Conservation (phyloP, 2,113 vertebrate species). For the Cololabis saira region DNA sequence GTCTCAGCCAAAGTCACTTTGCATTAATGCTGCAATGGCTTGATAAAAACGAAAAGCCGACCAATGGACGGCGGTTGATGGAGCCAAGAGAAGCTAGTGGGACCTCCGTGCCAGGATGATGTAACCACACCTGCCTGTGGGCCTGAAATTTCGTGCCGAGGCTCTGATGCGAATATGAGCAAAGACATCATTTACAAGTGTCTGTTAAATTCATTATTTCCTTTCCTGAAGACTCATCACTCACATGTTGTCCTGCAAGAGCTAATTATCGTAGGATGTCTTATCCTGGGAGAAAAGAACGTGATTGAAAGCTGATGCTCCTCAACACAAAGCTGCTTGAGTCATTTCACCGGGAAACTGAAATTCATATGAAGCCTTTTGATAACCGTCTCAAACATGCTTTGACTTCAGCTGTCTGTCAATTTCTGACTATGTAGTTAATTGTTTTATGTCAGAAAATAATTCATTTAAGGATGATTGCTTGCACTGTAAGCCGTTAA, state of each 20-base stretch:
- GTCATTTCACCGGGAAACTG: not conserved
- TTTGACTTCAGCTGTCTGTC: too few species aligned
- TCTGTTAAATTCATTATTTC: slow-evolving; percentile 31
- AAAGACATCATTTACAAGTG: slow-evolving; percentile 43
- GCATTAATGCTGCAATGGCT: slow-evolving; percentile 69
- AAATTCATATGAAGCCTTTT: not conserved
- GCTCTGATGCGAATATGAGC: slow-evolving; percentile 36
- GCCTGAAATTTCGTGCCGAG: slow-evolving; percentile 23
- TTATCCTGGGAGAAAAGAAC: not conserved
- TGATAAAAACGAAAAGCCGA: slow-evolving; percentile 57
- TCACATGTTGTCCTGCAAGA: not conserved
- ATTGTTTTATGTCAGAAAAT: too few species aligned
- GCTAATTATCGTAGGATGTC: not conserved
- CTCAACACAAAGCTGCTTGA: not conserved
- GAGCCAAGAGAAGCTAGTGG: slow-evolving; percentile 57
- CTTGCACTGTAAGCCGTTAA: too few species aligned
- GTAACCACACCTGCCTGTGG: slow-evolving; percentile 48
- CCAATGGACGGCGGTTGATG: slow-evolving; percentile 48
- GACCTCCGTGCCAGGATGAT: slow-evolving; percentile 60
- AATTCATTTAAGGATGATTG: too few species aligned
- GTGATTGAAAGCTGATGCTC: not conserved
- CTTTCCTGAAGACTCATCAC: slow-evolving; percentile 8
- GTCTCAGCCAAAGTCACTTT: slow-evolving; percentile 70
- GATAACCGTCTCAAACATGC: not conserved
- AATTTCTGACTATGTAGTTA: too few species aligned